Conservation (phyloP, 1,140 invertebrate species). For the Meloidogyne floridensis region DNA sequence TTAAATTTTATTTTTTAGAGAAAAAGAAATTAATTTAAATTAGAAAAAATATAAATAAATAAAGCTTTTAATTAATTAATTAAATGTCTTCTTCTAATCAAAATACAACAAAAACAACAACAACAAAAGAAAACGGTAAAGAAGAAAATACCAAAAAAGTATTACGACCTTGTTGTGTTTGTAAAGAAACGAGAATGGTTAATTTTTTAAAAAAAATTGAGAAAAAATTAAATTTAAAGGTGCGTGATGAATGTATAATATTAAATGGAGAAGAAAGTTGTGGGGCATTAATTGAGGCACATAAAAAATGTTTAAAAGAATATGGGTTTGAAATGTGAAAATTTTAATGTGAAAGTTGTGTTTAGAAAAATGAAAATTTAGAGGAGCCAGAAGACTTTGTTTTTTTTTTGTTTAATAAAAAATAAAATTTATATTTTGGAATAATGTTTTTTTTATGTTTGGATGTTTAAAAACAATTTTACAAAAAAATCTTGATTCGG, state of each 20-base stretch:
- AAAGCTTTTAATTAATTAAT: not conserved
- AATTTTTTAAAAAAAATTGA: slow-evolving; percentile 1
- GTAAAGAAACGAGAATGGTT: slow-evolving; percentile 26
- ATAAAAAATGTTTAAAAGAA: slow-evolving; percentile 91
- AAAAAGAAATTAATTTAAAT: too few species aligned
- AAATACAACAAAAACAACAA: not conserved
- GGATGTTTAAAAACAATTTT: too few species aligned
- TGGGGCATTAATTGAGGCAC: slow-evolving; percentile 84
- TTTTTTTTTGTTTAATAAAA: too few species aligned
- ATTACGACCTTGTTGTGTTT: slow-evolving; percentile 21
- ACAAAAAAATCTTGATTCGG: too few species aligned
- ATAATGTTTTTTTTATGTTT: too few species aligned
- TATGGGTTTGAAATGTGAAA: slow-evolving; percentile 88
- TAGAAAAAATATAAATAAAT: too few species aligned
- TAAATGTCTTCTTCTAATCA: slow-evolving; percentile 3
- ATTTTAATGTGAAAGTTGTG: too few species aligned
- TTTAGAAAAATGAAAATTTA: too few species aligned
- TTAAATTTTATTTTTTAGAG: too few species aligned
- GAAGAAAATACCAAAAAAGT: not conserved
- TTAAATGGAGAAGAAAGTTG: slow-evolving; percentile 91
- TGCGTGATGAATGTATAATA: slow-evolving; percentile 74
- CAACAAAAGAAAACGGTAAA: slow-evolving; percentile 1
- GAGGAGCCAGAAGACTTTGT: too few species aligned
- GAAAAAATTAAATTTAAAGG: slow-evolving; percentile 48
- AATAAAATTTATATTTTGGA: too few species aligned